Conservation (phyloP, 2,113 vertebrate genomes). For the Xenopus tropicalis region DNA sequence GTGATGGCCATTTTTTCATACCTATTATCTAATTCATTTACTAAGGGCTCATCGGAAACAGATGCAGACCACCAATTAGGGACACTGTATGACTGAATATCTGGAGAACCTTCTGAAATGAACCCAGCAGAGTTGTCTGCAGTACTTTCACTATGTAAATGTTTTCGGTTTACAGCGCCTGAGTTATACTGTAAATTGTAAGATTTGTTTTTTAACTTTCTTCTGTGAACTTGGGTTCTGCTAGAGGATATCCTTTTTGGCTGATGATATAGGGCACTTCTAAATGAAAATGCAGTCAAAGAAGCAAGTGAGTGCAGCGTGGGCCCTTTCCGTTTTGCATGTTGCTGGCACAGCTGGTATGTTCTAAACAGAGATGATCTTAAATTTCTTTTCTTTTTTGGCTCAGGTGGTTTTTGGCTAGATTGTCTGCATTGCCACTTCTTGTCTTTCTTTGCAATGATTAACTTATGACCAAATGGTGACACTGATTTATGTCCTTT, state of each 20-base stretch:
- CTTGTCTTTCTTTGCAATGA: neutral
- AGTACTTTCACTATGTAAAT: slow-evolving; percentile 44
- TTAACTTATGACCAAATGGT: slow-evolving; percentile 57
- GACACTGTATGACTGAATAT: slow-evolving; percentile 73
- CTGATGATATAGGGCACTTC: slow-evolving; percentile 76
- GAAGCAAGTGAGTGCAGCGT: slow-evolving; percentile 81
- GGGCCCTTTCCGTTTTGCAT: slow-evolving; percentile 78
- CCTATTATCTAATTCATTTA: slow-evolving; percentile 79
- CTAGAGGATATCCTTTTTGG: slow-evolving; percentile 78
- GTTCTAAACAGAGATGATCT: neutral
- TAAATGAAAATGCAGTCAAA: slow-evolving; percentile 74
- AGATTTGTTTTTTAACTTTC: slow-evolving; percentile 52
- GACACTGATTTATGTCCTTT: slow-evolving; percentile 75
- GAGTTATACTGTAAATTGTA: too few relatives aligned
- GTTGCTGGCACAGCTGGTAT: slow-evolving; percentile 63
- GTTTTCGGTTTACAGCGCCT: too few relatives aligned
- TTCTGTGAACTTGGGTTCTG: slow-evolving; percentile 66
- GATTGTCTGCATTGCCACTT: slow-evolving; percentile 41
- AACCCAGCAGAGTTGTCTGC: slow-evolving; percentile 54
- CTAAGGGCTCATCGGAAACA: slow-evolving; percentile 72
- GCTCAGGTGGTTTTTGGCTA: neutral
- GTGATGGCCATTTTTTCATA: slow-evolving; percentile 83
- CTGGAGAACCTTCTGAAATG: slow-evolving; percentile 66
- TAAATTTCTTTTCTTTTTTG: neutral
- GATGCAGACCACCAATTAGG: slow-evolving; percentile 88